phyloP scores from a whole-genome alignment of 1,140 invertebrate species.

The Papilio helenus region DNA sequence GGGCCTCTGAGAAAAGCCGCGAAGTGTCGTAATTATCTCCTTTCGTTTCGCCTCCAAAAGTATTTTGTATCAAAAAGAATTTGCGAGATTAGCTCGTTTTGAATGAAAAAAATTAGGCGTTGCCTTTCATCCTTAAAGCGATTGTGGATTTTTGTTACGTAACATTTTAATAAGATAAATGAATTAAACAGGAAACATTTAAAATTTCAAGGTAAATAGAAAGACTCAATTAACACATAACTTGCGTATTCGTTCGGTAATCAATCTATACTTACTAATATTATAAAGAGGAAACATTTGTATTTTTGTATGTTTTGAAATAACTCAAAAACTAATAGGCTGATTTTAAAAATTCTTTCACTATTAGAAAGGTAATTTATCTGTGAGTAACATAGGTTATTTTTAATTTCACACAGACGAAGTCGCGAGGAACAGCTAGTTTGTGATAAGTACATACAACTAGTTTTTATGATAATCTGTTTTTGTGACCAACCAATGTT shows the following conservation, averaged over 20 bases:
- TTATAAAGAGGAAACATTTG: no score
- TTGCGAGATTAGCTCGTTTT: slow-evolving; percentile 38
- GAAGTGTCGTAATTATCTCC: slow-evolving; percentile 77
- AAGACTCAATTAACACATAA: not conserved
- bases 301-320: no score
- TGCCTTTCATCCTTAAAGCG: not conserved
- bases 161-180: not conserved
- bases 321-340: no score
- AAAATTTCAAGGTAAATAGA: not conserved
- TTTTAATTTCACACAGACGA: no score
- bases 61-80: slow-evolving; percentile 46
- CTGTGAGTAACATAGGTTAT: no score
- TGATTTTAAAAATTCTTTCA: no score
- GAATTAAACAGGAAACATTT: not conserved
- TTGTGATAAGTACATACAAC: no score
- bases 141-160: not conserved
- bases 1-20: slow-evolving; percentile 71
- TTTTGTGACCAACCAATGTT: not conserved
- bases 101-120: slow-evolving; percentile 14
- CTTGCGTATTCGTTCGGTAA: not conserved
- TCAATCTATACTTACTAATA: no score
- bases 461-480: no score
- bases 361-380: no score
- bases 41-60: slow-evolving; percentile 56
- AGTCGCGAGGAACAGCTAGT: no score